Base-by-base conservation (phyloP, 2,888 invertebrate genomes). In the Dilophus febrilis region DNA sequence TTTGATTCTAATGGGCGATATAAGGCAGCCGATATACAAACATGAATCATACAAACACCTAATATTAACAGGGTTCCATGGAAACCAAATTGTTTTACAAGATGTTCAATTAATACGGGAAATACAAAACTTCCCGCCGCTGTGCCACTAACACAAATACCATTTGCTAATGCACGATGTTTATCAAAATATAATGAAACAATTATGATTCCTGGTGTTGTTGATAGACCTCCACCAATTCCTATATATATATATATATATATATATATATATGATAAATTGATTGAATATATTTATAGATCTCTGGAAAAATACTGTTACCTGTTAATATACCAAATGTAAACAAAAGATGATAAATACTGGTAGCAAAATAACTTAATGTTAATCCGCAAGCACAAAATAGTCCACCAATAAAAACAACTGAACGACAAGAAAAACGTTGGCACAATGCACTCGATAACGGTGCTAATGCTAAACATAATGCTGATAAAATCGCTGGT, bases 101-200 rank as follows among this genome's bases (percentile, higher is more conserved):
- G 60, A 41, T 70, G 71, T 50, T 80, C 77, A 22, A 83, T 77
- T 35, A 82, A 57, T 54, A 81, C 72, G 0, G 83, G 83, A 43
- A 83, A 72, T 3, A 83, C 76, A 51, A 83, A 80, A 53, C 81
- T 80, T 2, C 83, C 83, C 1, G 80, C 75, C 1, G 82, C 82
- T 4, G 81, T 82, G 45, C 83, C 83, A 33, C 81, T 81, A 43
- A 82, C 80, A 51, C 82, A 82, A 47, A 83, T 76, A 0, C 83
- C 83, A 52, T 83, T 83, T 1, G 83, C 83, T 44, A 83, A 53
- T 0, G 82, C 82, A 38, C 82, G 72, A 58, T 80, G 79, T 51
- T 76, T 80, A 50, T 80, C 78, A 50, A 83, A 83, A 52, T 83
- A 83, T 46, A 79, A 77, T 0, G 81, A 81, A 0, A 83, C 82